phyloP scores from a whole-genome alignment of 2,888 invertebrate genomes.

The Monopis laevigella region DNA sequence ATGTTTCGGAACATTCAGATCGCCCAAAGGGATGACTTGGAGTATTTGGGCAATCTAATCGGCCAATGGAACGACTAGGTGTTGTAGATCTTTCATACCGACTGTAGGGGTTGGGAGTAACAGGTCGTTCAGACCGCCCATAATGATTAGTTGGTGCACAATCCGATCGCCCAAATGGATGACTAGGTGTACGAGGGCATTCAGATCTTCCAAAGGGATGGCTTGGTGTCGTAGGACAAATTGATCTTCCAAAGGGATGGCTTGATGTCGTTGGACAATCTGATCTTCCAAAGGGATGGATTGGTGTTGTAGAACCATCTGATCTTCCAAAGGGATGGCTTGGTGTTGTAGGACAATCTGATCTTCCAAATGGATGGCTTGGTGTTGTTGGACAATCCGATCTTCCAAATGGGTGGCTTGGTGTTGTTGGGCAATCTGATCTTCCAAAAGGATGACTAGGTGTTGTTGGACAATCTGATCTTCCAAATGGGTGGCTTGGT shows the following conservation, averaged over 20 bases:
- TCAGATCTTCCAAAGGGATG: neutral
- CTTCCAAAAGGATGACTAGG: neutral
- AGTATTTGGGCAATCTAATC: neutral
- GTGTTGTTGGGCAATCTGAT: constrained; percentile 25
- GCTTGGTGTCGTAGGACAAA: constrained; percentile 4
- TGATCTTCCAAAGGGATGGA: constrained; percentile 9
- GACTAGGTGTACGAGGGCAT: constrained; percentile 1
- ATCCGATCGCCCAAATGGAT: constrained; percentile 20
- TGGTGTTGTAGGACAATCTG: constrained; percentile 36
- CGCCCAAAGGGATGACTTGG: neutral
- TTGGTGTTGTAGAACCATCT: constrained; percentile 23
- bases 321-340: constrained; percentile 32
- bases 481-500: constrained; percentile 16
- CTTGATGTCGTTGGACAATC: constrained; percentile 1
- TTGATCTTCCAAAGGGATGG: constrained; percentile 1
- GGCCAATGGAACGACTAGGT: neutral
- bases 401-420: too few relatives aligned
- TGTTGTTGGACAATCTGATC: constrained; percentile 22
- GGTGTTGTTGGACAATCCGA: constrained; percentile 28
- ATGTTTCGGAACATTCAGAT: neutral
- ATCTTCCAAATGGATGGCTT: constrained; percentile 30
- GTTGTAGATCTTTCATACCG: constrained; percentile 3
- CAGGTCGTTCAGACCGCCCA: constrained; percentile 25
- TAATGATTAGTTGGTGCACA: constrained; percentile 25
- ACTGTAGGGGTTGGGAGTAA: too few relatives aligned